Evolutionary conservation across 2,113 vertebrate species (phyloP), one percentile per base, ranked within the genome.

Genomic region (Bagarius yarrelli): DNA sequence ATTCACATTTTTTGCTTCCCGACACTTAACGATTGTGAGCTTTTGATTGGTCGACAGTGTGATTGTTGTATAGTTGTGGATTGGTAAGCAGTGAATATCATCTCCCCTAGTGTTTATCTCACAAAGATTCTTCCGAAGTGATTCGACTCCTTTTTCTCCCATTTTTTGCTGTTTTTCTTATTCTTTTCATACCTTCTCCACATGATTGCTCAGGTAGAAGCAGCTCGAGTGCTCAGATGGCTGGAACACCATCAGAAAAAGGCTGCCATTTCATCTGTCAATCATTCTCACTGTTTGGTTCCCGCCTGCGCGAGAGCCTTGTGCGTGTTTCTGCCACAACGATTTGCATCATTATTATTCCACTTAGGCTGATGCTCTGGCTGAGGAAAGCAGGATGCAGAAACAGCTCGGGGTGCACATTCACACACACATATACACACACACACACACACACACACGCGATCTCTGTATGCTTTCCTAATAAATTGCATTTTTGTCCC

Each of bases 271-370:
- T 40, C 27, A 36, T 32, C 63, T 67, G 72, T 85, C 84, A 83
- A 79, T 85, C 81, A 83, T 57, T 56, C 40, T 71, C 55, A 60
- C 23, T 36, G 19, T 59, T 56, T 66, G 30, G 56, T 82, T 76
- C 64, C 56, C 60, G 34, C 14, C 81, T 78, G 78, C 16, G 66
- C 50, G 59, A 76, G 77, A 77, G 73, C 72, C 55, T 27, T 30
- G 64, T 36, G 56, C 56, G 73, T 67, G 34, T 80, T 73, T 55
- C 80, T 25, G n/a, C 44, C 72, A 83, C 84, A 85, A 75, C 79
- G 74, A 87, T 81, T 80, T 52, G 34, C 69, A 76, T 84, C 73
- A 78, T 81, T 83, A 76, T 79, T 84, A 86, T 84, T 83, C 83
- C 53, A 70, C 77, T 77, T 78, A 73, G 55, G 71, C 71, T 81